Evolutionary conservation across 2,113 vertebrate species (phyloP), one percentile per base, ranked within the genome.

Genomic region (Apaloderma vittatum): DNA sequence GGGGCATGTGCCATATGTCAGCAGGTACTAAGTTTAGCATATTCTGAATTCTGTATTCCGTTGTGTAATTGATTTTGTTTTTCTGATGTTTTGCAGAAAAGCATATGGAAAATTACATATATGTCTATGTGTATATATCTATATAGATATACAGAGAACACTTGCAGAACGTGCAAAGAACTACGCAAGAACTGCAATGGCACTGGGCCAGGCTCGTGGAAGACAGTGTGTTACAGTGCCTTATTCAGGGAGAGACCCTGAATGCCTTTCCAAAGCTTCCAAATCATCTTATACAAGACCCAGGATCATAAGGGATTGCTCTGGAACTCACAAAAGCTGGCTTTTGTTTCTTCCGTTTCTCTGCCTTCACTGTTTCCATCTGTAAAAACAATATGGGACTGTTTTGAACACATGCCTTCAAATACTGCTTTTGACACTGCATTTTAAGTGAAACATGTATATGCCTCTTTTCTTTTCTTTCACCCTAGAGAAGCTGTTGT

Each of bases 251-350:
- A 94, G 82, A 95, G 94, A 88, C 94, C 95, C 93, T 88, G 87
- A 96, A 95, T 96, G 93, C 91, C 85, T 94, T 95, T 93, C 84
- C 85, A 96, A 94, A 96, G 95, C 96, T 97, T 94, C 94, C 96
- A 95, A 83, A 96, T 94, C 88, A 91, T 96, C 95, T 97, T 97
- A 86, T 81, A 94, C 84, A 97, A 97, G 95, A 97, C 87, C 80
- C 67, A 88, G 94, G 93, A 87, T 97, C 92, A 96, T 96, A 96
- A 96, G 92, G 94, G 95, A 96, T 91, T 86, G 95, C 91, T 93
- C 59, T 95, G 93, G 83, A 92, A 94, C 92, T 97, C 97, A 97
- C 97, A 97, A 97, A 98, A 98, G 97, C 98, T 98, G 97, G 97
- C 96, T 98, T 98, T 97, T 98, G 97, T 98, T 97, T 95, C 87